Base-by-base conservation (phyloP, 1,140 invertebrate genomes). In the Anoplophora glabripennis region DNA sequence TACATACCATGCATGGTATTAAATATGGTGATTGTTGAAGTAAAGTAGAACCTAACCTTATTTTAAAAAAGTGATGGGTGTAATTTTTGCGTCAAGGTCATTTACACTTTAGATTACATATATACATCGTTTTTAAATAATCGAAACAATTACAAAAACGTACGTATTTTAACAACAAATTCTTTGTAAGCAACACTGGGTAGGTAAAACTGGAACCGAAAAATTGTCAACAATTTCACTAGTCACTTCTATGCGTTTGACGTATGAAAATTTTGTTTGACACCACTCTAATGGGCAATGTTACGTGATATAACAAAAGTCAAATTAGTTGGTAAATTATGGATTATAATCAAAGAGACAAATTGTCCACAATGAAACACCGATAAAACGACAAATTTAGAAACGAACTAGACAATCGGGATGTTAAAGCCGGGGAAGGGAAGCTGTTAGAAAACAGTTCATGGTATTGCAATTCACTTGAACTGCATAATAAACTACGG, bases 71-170 rank as follows among this genome's bases (percentile, higher is more conserved):
- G 69, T 69, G 65, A 72, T 70, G 68, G 70, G 68, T 70, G 68
- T 69, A 71, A 69, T 70, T 68, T 72, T 69, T 69, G 67, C 67
- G 63, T 70, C 69, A 72, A 73, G 67, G 67, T 72, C 68, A 69
- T 69, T 67, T 68, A 61, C 66, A 68, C 68, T 64, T 52, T 18
- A 45, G 58, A 45, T 54, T 61, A 53, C 46, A 37, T 11, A 51
- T 54, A 36, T n/a, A 53, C 55, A 52, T 52, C 15, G 42, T 48
- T 63, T 49, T 52, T 34, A n/a, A 41, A 17, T 15, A 41, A 41
- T 12, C n/a, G n/a, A 41, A n/a, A 41, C 7, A n/a, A 12, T 41
- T n/a, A 17, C n/a, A 41, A 41, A 41, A 3, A 41, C 4, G 38
- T 41, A 41, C 7, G 7, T 41, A 28, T 28, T 28, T 28, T 28